Conservation (phyloP, 2,113 vertebrate genomes). For the Numenius arquata region DNA sequence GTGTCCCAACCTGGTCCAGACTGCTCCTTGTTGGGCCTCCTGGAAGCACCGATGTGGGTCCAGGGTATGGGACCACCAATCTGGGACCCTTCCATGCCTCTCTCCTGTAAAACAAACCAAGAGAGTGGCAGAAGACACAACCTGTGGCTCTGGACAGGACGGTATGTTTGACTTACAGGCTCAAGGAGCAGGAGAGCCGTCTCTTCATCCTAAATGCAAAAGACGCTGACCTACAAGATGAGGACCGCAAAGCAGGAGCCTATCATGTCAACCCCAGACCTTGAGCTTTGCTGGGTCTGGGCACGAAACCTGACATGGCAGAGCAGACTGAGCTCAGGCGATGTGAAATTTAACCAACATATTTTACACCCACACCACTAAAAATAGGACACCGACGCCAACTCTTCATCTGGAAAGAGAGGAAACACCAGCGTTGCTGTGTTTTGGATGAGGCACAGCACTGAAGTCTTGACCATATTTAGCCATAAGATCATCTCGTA, state of each 20-base stretch:
- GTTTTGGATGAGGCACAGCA: not conserved
- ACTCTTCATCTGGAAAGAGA: constrained; percentile 27
- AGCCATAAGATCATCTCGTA: constrained; percentile 3
- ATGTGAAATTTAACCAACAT: not conserved
- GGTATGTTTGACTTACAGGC: accelerated
- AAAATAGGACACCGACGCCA: not conserved
- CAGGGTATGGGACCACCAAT: not conserved
- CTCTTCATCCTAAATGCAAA: not conserved
- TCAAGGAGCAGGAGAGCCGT: not conserved
- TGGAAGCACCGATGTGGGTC: not conserved
- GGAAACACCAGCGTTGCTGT: not conserved
- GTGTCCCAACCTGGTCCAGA: not conserved
- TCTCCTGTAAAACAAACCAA: not conserved
- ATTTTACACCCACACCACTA: constrained; percentile 50
- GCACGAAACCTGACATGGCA: not conserved
- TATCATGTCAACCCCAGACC: not conserved
- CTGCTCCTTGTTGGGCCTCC: not conserved
- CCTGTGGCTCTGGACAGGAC: not conserved
- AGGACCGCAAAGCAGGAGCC: not conserved
- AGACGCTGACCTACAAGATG: not conserved
- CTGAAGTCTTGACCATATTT: constrained; percentile 43
- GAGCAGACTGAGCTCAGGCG: not conserved
- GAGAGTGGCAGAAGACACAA: not conserved
- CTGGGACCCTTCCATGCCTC: not conserved
- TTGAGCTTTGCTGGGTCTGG: not conserved